Evolutionary conservation across 1,140 invertebrate species (phyloP).

Genomic region (Drosophila sproati): DNA sequence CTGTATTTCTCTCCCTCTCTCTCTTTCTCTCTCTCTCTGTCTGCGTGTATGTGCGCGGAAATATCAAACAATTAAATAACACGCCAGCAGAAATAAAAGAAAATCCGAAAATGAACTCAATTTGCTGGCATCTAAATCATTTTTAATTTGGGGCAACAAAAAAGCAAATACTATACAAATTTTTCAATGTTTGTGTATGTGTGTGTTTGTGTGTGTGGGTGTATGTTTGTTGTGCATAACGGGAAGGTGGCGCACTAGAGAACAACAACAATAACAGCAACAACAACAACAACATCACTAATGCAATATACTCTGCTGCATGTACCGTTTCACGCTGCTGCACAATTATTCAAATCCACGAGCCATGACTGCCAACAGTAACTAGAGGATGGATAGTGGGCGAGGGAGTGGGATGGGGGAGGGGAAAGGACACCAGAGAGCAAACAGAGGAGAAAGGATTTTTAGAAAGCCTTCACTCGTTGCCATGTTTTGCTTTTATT

Average conservation of each 20-base stretch:
- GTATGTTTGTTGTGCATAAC: constrained; percentile 12
- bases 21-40: constrained; percentile 11
- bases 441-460: constrained; percentile 3
- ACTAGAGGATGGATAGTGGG: constrained; percentile 1
- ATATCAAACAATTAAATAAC: constrained; percentile 80
- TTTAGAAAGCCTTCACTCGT: constrained; percentile 24
- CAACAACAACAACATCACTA: constrained; percentile 37
- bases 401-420: background rate
- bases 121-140: constrained; percentile 81
- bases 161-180: constrained; percentile 4
- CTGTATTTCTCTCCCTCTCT: background rate
- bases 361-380: constrained; percentile 68
- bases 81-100: constrained; percentile 58
- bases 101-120: constrained; percentile 73
- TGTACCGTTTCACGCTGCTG: constrained; percentile 72
- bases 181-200: constrained; percentile 6
- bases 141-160: constrained; percentile 77
- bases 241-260: constrained; percentile 11
- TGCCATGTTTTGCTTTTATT: constrained; percentile 14
- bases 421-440: background rate
- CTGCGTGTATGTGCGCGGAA: constrained; percentile 26
- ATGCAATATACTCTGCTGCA: constrained; percentile 46
- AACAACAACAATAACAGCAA: constrained; percentile 15
- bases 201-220: background rate
- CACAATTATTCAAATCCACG: constrained; percentile 82